These are phyloP conservation scores for Oreochromis mossambicus DNA, from an alignment of 2,797 vertebrate genomes.

Conservation along the genomic window DNA sequence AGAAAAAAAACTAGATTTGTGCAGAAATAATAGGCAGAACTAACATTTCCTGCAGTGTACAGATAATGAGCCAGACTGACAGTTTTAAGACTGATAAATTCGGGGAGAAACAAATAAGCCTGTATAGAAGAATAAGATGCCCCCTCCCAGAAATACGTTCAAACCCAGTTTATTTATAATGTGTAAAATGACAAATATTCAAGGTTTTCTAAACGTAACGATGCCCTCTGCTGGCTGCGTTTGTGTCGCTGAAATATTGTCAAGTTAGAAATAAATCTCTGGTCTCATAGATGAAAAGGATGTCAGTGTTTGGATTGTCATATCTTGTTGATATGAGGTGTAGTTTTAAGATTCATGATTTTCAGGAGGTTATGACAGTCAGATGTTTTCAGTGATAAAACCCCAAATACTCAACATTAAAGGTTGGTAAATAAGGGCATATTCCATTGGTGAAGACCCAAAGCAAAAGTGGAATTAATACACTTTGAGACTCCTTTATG, in stretches of 20 bases:
- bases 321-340: neutral
- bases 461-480: neutral
- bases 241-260: neutral
- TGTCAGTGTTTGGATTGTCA: neutral
- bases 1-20: neutral
- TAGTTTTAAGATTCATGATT: neutral
- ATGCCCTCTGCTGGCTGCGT: constrained; percentile 62
- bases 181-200: neutral
- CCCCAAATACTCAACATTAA: neutral
- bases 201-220: neutral
- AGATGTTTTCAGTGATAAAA: neutral
- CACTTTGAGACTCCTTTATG: neutral
- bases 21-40: neutral
- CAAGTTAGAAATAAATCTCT: neutral
- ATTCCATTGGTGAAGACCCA: neutral
- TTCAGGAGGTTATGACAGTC: neutral
- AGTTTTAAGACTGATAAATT: neutral
- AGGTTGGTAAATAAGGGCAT: neutral
- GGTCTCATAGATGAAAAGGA: neutral
- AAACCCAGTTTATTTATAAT: neutral
- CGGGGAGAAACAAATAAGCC: neutral
- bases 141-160: neutral
- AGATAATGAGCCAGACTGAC: neutral
- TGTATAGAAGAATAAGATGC: neutral
- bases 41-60: neutral